These are phyloP conservation scores for Ceratina calcarata DNA, from an alignment of 1,140 invertebrate genomes.

Conservation along the genomic window DNA sequence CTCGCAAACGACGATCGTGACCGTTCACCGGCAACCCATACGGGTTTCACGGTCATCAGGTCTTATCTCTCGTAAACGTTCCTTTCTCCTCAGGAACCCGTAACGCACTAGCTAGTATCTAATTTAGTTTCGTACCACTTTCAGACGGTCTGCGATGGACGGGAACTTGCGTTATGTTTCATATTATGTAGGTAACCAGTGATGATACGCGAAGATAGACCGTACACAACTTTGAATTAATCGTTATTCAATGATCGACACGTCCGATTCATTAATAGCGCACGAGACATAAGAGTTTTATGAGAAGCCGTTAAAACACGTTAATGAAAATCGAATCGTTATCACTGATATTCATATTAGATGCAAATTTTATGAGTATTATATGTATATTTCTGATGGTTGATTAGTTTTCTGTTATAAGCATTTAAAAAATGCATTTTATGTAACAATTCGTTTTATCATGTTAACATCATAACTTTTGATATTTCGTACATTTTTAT, in stretches of 20 bases:
- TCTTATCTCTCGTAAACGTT: conserved; percentile 58
- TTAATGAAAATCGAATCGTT: background rate
- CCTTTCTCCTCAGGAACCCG: conserved; percentile 37
- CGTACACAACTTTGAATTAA: background rate
- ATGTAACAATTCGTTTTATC: too few relatives aligned
- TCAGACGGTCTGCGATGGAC: background rate
- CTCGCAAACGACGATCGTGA: conserved; percentile 15
- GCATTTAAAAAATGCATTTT: too few relatives aligned
- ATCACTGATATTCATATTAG: background rate
- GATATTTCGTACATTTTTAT: too few relatives aligned
- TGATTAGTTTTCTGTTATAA: too few relatives aligned
- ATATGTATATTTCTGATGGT: background rate
- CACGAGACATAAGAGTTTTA: background rate
- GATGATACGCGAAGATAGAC: conserved; percentile 14
- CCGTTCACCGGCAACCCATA: conserved; percentile 33
- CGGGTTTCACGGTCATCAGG: conserved; percentile 49
- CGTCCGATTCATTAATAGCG: conserved; percentile 5
- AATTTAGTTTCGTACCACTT: conserved; percentile 59
- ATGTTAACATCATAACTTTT: too few relatives aligned
- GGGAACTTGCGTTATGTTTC: too few relatives aligned
- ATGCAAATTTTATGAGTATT: too few relatives aligned
- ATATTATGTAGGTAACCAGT: too few relatives aligned
- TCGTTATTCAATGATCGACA: background rate
- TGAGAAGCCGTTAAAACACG: background rate
- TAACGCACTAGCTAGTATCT: conserved; percentile 41